Evolutionary conservation across 2,797 vertebrate species (phyloP), one percentile per base, ranked within the genome.

Genomic region (Tragopan temminckii): DNA sequence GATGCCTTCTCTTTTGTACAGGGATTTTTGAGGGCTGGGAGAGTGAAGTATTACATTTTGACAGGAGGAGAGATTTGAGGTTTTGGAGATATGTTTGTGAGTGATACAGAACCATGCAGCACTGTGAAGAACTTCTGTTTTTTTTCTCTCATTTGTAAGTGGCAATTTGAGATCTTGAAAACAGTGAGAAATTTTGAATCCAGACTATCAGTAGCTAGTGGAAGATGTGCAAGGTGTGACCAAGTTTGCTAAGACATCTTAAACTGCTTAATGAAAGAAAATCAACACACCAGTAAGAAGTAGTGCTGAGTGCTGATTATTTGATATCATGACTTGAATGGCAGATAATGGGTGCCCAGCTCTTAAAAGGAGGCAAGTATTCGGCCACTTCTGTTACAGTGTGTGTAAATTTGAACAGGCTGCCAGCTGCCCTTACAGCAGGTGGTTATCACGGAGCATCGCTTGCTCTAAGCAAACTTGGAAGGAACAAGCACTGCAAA

Each of bases 181-280:
- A 27, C 1, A 0, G 6, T 13, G 14, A n/a, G 38, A 80, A 16
- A 27, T 20, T 15, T 48, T 80, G 36, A 58, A 42, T 69, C 42
- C 10, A 19, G 43, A 12, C 35, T 61, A 2, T 50, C 2, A 31
- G 0, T 29, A 48, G 3, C 40, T 72, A 23, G 72, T 33, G 25
- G 74, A 40, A 88, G 61, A 53, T 10, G 7, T 24, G 35, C 8
- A 31, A 61, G 70, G 20, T 84, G 43, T 24, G 88, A 6, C 72
- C 19, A 5, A 4, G 13, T 66, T 87, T n/a, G 7, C 3, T 64
- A 21, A 67, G 35, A 31, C 11, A 43, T 52, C 25, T 68, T 82
- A 36, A 85, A 43, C 35, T 35, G 3, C 25, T 74, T 13, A 57
- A 68, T 43, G 21, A 12, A 59, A 27, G 38, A 25, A 24, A 46